These are phyloP conservation scores for Alectura lathami DNA, from an alignment of 2,113 vertebrate genomes.

Conservation along the genomic window DNA sequence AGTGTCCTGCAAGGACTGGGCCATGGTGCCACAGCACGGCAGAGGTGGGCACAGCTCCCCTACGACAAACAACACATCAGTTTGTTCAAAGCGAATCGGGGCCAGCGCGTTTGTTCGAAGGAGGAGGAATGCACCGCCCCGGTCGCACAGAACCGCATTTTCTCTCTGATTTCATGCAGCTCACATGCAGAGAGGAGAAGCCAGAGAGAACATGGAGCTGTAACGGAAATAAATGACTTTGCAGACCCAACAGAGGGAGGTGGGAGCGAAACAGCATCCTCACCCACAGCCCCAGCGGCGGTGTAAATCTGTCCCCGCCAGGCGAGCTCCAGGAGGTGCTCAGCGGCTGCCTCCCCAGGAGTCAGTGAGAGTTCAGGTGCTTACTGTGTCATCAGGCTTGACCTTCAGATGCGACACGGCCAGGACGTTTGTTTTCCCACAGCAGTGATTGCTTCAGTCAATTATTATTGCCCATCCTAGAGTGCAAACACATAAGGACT, in stretches of 20 bases:
- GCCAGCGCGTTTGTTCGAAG: neutral
- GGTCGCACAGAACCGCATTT: neutral
- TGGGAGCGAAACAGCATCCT: neutral
- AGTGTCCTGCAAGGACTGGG: neutral
- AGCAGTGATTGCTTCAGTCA: conserved; percentile 67
- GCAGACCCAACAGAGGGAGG: neutral
- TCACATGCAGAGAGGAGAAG: neutral
- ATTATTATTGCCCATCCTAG: conserved; percentile 54
- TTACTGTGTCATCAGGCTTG: conserved; percentile 47
- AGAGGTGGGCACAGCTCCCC: neutral
- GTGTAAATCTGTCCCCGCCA: conserved; percentile 22
- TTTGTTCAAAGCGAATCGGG: neutral
- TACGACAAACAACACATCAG: neutral
- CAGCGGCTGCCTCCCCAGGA: neutral
- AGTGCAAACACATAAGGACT: conserved; percentile 40
- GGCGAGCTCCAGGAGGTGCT: neutral
- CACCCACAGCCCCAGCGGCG: neutral
- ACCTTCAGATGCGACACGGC: conserved; percentile 42
- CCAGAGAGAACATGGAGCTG: neutral
- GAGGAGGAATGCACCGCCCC: neutral
- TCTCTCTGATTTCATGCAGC: neutral
- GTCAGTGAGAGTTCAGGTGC: conserved; percentile 65
- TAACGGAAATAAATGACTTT: conserved; percentile 24
- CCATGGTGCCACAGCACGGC: rapidly evolving
- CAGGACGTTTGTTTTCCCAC: conserved; percentile 57